Base-by-base conservation (phyloP, 1,140 invertebrate species). In the Dufourea novaeangliae region DNA sequence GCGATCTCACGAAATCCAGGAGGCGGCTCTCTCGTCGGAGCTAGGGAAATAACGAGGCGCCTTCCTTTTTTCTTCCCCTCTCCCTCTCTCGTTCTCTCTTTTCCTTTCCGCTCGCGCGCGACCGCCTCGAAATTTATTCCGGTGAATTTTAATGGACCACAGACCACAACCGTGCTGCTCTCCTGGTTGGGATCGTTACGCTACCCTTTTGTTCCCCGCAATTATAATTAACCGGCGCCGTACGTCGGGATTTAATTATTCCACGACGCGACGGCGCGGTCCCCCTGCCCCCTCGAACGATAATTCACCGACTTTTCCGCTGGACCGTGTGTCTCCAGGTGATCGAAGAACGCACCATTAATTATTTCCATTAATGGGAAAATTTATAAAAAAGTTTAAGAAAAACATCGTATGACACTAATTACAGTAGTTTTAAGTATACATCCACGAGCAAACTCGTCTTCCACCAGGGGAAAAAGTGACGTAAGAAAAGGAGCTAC, bases 1-100 rank as follows among this genome's bases (percentile, higher is more conserved):
- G 14, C 69, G 50, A 64, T 57, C 70, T 71, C 73, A 41, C 59
- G 29, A 66, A 66, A 75, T 75, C 61, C 50, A 39, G 32, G n/a
- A 20, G 32, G 14, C 57, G n/a, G n/a, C n/a, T n/a, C n/a, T n/a
- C n/a, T n/a, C n/a, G 2, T 56, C 12, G 39, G 25, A 14, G 6
- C 39, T 34, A 50, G 41, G n/a, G 29, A 62, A 72, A 46, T 50
- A 34, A 39, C 62, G 25, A 14, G 3, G 10, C 29, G n/a, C 14
- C 22, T 61, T 32, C 25, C 32, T 61, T 52, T 71, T 68, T 46
- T n/a, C 27, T 6, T 27, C 27, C 34, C 10, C 10, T 37, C 14
- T 37, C 20, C 32, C n/a, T 27, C 12, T 34, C 14, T 37, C 34
- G 34, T 11, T 25, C 34, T 46, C 2, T 8, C 6, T 44, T 44